Percentiles rank a stretch among this genome's conserved stretches.
phyloP scores from a whole-genome alignment of 2,113 vertebrate species.

The Petrocephalus zakoni region DNA sequence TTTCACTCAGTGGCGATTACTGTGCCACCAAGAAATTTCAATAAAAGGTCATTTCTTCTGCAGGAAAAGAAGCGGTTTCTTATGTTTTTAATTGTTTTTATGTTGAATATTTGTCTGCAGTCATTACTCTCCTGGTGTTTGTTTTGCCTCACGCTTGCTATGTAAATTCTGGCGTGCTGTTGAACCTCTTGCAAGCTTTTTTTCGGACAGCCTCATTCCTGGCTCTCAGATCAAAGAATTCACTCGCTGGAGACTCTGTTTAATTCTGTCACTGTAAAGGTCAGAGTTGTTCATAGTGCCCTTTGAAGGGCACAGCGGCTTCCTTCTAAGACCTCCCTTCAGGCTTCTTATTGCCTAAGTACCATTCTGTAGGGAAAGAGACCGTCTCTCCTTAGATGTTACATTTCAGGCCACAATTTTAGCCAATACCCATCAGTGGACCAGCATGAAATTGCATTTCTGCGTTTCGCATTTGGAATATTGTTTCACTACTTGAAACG shows the following conservation, averaged over 20 bases:
- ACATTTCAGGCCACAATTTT: not conserved
- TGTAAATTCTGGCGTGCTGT: not conserved
- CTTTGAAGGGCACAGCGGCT: slow-evolving; percentile 3
- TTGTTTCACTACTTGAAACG: not conserved
- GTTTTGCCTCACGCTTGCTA: not conserved
- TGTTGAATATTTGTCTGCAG: not conserved
- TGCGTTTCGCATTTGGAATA: not conserved
- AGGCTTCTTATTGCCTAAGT: not conserved
- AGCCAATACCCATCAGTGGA: not conserved
- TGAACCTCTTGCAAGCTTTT: not conserved
- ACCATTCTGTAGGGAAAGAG: not conserved
- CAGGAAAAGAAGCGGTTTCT: not conserved
- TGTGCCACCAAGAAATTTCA: not conserved
- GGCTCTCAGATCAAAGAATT: slow-evolving; percentile 2
- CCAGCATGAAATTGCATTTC: not conserved
- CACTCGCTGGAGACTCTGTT: slow-evolving; percentile 5
- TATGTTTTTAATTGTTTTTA: not conserved
- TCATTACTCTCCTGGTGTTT: not conserved
- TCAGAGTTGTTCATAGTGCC: slow-evolving; percentile 11
- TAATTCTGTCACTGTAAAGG: not conserved
- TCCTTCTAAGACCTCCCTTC: slow-evolving; percentile 8
- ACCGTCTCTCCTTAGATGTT: not conserved
- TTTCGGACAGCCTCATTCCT: not conserved
- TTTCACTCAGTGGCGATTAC: not conserved
- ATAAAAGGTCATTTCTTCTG: not conserved